Evolutionary conservation across 2,888 invertebrate genomes (phyloP), one percentile per base, ranked within the genome.

Genomic region (Elmis aenea): DNA sequence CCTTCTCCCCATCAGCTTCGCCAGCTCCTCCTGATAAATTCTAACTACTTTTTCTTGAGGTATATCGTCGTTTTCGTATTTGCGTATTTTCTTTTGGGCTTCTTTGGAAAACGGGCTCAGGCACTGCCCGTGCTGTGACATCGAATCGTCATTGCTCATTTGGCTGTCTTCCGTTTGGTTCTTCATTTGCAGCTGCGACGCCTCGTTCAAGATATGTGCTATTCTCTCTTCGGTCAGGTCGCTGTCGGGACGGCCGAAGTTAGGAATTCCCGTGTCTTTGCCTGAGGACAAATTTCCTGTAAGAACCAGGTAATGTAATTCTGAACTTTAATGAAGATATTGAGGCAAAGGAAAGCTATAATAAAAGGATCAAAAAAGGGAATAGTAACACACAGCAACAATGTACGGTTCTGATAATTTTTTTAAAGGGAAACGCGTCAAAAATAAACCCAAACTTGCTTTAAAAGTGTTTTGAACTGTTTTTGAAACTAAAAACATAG

Each of bases 41-140:
- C 92, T 79, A 23, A 88, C 85, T 57, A 95, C 91, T 69, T 94
- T 93, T 63, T 97, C 96, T 64, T 95, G 94, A 21, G 95, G 88
- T 70, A 95, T 88, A 72, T 94, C 94, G 67, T 88, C 91, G 69
- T 90, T 89, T 67, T 89, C 88, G 70, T 89, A 90, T 58, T 90
- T 88, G 62, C 87, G 84, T 61, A 87, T 71, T 64, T 85, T 77
- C 57, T 80, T 85, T 62, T 83, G 81, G 20, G 76, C 76, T 35
- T 82, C 82, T 71, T 80, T 79, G 40, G 84, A 84, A 64, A 86
- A 85, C 2, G 90, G 90, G 31, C 89, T 89, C 10, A 79, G 79
- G 64, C 88, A 89, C 52, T 83, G 81, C 26, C 82, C 80, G 43
- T 84, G 77, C 10, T 83, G 83, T 15, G 89, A 89, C 57, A 86